Evolutionary conservation across 1,140 invertebrate species (phyloP).

Genomic region (Lethocerus indicus): DNA sequence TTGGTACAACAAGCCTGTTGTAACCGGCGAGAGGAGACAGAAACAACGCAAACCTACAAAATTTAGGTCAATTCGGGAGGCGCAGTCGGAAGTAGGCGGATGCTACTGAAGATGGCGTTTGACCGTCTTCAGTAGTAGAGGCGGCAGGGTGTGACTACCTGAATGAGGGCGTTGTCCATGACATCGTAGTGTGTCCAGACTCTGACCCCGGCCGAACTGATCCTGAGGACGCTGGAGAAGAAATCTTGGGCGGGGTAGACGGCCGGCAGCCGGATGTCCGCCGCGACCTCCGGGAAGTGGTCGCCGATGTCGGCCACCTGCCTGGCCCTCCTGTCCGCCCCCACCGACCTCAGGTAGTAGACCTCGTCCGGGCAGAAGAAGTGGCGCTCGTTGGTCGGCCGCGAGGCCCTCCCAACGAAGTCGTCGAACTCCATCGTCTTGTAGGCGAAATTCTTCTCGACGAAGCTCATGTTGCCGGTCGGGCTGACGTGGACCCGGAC

Average conservation of each 20-base stretch:
- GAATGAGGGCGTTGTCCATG: constrained; percentile 40
- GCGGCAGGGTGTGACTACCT: too few species aligned
- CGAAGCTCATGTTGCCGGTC: constrained; percentile 31
- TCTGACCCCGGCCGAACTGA: constrained; percentile 30
- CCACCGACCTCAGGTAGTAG: constrained; percentile 37
- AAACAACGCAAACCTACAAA: too few species aligned
- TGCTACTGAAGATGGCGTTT: too few species aligned
- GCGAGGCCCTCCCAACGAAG: constrained; percentile 26
- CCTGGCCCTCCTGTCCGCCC: constrained; percentile 30
- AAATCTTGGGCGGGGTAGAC: constrained; percentile 27
- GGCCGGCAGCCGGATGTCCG: constrained; percentile 29
- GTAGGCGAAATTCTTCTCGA: constrained; percentile 38
- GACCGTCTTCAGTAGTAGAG: too few species aligned
- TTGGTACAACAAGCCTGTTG: too few species aligned
- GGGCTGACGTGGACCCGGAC: constrained; percentile 33
- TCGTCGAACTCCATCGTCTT: constrained; percentile 30
- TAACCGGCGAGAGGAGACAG: too few species aligned
- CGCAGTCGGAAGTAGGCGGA: too few species aligned
- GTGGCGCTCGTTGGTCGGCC: constrained; percentile 20
- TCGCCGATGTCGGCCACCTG: constrained; percentile 31
- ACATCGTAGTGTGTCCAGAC: constrained; percentile 48
- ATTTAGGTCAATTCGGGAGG: too few species aligned
- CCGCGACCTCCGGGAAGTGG: constrained; percentile 30
- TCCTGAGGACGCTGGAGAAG: constrained; percentile 39
- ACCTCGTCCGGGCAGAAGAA: constrained; percentile 28